phyloP scores from a whole-genome alignment of 2,888 invertebrate genomes.

The Liopterus haemorrhoidalis region DNA sequence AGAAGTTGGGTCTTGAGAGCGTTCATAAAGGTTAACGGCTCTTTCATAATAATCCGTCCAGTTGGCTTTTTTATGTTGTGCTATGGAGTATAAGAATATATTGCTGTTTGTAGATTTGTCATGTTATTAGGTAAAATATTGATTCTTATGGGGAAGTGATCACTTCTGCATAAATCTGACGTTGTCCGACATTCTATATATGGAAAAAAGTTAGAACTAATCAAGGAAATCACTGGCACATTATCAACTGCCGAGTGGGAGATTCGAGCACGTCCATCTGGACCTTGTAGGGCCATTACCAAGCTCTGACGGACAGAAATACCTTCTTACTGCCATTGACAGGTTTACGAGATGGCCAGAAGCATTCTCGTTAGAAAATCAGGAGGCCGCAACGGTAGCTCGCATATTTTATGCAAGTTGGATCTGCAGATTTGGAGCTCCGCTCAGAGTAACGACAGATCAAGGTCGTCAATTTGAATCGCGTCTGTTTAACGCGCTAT shows the following conservation, averaged over 20 bases:
- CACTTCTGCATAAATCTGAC: too few relatives aligned
- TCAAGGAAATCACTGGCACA: conserved; percentile 20
- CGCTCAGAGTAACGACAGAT: conserved; percentile 28
- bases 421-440: conserved; percentile 25
- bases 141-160: too few relatives aligned
- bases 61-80: too few relatives aligned
- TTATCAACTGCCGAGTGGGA: conserved; percentile 25
- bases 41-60: too few relatives aligned
- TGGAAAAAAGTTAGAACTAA: too few relatives aligned
- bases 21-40: too few relatives aligned
- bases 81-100: too few relatives aligned
- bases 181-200: too few relatives aligned
- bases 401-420: conserved; percentile 17
- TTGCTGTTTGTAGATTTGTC: too few relatives aligned
- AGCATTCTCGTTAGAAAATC: conserved; percentile 33
- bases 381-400: conserved; percentile 26
- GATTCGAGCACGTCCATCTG: conserved; percentile 35
- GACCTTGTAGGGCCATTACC: conserved; percentile 31
- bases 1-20: too few relatives aligned
- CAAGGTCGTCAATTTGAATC: conserved; percentile 32
- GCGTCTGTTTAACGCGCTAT: conserved; percentile 24
- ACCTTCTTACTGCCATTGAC: conserved; percentile 35
- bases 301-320: conserved; percentile 21
- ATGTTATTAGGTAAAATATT: too few relatives aligned
- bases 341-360: conserved; percentile 32